Conservation (phyloP, 2,797 vertebrate genomes). For the Hydrophis major region DNA sequence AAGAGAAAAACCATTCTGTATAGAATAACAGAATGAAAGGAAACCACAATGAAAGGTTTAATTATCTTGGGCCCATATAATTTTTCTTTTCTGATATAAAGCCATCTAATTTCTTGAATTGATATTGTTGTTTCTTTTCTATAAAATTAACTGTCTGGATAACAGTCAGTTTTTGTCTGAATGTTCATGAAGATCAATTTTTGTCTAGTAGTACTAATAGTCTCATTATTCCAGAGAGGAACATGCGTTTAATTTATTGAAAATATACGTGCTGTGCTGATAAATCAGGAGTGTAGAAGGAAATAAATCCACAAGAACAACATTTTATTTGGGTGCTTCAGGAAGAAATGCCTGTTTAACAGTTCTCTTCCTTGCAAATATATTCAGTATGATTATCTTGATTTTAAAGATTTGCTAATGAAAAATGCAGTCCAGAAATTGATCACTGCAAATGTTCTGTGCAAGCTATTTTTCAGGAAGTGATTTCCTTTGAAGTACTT, state of each 20-base stretch:
- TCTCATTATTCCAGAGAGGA: not conserved
- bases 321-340: not conserved
- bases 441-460: slow-evolving; percentile 37
- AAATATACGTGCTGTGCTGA: not conserved
- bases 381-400: not conserved
- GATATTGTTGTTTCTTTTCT: slow-evolving; percentile 39
- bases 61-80: slow-evolving; percentile 56
- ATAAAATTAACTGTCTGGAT: slow-evolving; percentile 40
- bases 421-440: slow-evolving; percentile 1
- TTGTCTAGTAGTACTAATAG: not conserved
- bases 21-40: slow-evolving; percentile 59
- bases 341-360: not conserved
- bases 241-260: not conserved
- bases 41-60: slow-evolving; percentile 48
- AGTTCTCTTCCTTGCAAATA: not conserved
- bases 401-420: slow-evolving; percentile 34
- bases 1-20: slow-evolving; percentile 60
- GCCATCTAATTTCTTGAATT: slow-evolving; percentile 38
- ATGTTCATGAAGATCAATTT: slow-evolving; percentile 21
- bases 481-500: slow-evolving; percentile 58
- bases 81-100: slow-evolving; percentile 55
- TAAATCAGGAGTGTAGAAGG: not conserved
- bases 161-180: slow-evolving; percentile 23
- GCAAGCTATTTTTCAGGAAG: slow-evolving; percentile 34
- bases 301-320: not conserved